Evolutionary conservation across 2,888 invertebrate species (phyloP).

Genomic region (Mechanitis mazaeus): DNA sequence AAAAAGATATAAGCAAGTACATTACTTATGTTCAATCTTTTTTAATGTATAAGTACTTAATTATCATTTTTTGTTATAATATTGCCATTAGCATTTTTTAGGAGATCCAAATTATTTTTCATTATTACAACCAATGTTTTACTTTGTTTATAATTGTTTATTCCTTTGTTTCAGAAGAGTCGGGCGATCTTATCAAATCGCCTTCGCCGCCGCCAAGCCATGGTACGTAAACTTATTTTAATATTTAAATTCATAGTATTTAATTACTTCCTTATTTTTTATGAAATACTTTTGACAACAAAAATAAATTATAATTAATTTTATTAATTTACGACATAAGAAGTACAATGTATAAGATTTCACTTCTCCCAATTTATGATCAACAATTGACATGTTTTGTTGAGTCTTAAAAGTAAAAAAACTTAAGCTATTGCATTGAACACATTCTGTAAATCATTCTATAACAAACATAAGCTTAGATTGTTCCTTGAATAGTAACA

Average conservation of each 20-base stretch:
- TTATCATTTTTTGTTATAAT: not conserved
- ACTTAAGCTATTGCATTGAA: too few relatives aligned
- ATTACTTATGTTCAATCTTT: not conserved
- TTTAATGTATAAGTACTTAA: not conserved
- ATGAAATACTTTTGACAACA: too few relatives aligned
- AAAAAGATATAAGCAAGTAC: too few relatives aligned
- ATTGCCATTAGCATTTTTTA: slow-evolving; percentile 3
- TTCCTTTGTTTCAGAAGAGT: slow-evolving; percentile 66
- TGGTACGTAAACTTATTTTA: slow-evolving; percentile 70
- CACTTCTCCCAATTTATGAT: too few relatives aligned
- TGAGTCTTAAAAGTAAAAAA: not conserved
- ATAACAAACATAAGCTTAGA: not conserved
- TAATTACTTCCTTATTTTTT: too few relatives aligned
- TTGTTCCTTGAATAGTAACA: not conserved
- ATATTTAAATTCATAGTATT: too few relatives aligned
- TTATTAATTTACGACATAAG: too few relatives aligned
- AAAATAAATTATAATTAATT: too few relatives aligned
- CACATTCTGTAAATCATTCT: slow-evolving; percentile 1
- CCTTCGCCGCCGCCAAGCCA: slow-evolving; percentile 86
- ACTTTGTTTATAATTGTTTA: not conserved
- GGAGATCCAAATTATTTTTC: too few relatives aligned
- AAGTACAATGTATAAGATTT: too few relatives aligned
- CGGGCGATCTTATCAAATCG: slow-evolving; percentile 83
- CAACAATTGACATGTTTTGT: too few relatives aligned
- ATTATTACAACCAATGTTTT: too few relatives aligned